A percentile compares a stretch with the other conserved stretches of the same genome.
Evolutionary conservation across 2,113 vertebrate genomes (phyloP).

Genomic region (Spea multiplicata): DNA sequence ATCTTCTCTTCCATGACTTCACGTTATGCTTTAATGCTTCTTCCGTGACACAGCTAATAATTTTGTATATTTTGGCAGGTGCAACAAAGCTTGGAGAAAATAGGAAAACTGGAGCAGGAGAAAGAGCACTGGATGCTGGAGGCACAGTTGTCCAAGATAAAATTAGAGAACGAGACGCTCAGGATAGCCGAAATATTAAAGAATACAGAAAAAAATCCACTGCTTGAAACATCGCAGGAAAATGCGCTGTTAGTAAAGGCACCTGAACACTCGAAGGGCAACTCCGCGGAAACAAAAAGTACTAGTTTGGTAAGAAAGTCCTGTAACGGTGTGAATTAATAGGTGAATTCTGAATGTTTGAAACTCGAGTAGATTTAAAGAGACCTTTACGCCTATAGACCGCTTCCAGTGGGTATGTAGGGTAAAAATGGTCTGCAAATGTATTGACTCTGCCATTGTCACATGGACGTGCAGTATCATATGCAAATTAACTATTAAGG

Average conservation of each 20-base stretch:
- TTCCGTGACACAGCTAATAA: too few species aligned
- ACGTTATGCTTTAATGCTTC: too few species aligned
- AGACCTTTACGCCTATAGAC: too few species aligned
- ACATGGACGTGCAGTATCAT: too few species aligned
- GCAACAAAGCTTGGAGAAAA: slow-evolving; percentile 94
- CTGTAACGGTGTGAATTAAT: too few species aligned
- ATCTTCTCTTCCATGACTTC: too few species aligned
- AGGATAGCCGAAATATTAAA: slow-evolving; percentile 76
- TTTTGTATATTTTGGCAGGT: slow-evolving; percentile 70
- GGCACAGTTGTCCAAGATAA: slow-evolving; percentile 91
- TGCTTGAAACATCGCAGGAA: slow-evolving; percentile 57
- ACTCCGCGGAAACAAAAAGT: slow-evolving; percentile 62
- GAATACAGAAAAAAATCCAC: slow-evolving; percentile 54
- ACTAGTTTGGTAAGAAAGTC: slow-evolving; percentile 76
- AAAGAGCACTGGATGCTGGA: slow-evolving; percentile 98
- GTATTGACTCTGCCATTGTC: too few species aligned
- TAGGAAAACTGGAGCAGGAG: slow-evolving; percentile 93
- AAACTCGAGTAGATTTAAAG: too few species aligned
- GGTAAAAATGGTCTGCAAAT: too few species aligned
- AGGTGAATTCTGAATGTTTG: too few species aligned
- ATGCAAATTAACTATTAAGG: too few species aligned
- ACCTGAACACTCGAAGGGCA: slow-evolving; percentile 59
- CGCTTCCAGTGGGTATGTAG: too few species aligned
- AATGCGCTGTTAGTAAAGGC: slow-evolving; percentile 47
- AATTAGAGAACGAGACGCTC: slow-evolving; percentile 90